Percentiles rank a stretch among this genome's conserved stretches.
These are phyloP conservation scores for Muscidifurax raptorellus DNA, from an alignment of 1,140 invertebrate genomes.

Conservation along the genomic window DNA sequence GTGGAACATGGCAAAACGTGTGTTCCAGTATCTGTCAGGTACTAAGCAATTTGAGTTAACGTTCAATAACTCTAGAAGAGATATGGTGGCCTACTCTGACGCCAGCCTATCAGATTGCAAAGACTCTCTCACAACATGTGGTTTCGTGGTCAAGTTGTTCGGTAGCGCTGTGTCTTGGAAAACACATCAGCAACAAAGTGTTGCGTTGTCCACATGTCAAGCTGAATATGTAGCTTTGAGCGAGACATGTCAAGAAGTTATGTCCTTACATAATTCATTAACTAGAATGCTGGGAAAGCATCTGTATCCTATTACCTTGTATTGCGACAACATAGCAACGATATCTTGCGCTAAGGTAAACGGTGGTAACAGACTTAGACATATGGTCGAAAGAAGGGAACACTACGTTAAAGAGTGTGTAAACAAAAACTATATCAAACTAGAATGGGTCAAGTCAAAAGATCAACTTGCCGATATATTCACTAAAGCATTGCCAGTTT, in stretches of 20 bases:
- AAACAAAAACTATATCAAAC: not conserved
- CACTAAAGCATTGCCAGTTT: not conserved
- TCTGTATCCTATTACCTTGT: too few relatives aligned
- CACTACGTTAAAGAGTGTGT: constrained; percentile 6
- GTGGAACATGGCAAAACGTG: too few relatives aligned
- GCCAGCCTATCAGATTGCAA: not conserved
- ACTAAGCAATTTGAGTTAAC: too few relatives aligned
- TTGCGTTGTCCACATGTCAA: not conserved
- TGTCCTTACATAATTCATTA: not conserved
- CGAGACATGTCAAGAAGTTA: not conserved
- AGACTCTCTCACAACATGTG: not conserved
- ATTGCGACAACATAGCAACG: too few relatives aligned
- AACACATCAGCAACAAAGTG: not conserved
- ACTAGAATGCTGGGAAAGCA: too few relatives aligned
- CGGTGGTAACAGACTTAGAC: not conserved
- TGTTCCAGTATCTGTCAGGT: too few relatives aligned
- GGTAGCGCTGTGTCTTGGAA: not conserved
- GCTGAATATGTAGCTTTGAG: constrained; percentile 14
- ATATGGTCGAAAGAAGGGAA: not conserved
- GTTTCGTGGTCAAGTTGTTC: too few relatives aligned
- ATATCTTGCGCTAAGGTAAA: too few relatives aligned
- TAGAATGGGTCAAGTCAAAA: too few relatives aligned
- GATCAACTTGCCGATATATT: constrained; percentile 13
- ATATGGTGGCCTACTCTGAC: not conserved
- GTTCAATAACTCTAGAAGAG: too few relatives aligned